These are phyloP conservation scores for Lampropteryx suffumata DNA, from an alignment of 2,888 invertebrate species.

Conservation along the genomic window DNA sequence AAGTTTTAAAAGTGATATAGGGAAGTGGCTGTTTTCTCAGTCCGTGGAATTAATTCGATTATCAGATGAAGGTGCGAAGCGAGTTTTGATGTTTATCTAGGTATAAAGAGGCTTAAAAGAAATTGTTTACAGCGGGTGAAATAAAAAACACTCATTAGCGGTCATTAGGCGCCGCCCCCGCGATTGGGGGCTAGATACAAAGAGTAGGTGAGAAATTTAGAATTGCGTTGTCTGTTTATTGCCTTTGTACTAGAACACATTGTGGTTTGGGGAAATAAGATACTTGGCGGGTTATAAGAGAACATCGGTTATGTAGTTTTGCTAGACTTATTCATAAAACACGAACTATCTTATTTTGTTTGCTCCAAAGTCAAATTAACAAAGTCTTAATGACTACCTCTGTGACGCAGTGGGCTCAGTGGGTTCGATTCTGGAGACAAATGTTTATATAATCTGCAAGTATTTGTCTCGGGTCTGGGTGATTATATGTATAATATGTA, in stretches of 20 bases:
- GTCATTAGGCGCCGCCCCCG: slow-evolving; percentile 78
- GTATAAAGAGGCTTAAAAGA: slow-evolving; percentile 80
- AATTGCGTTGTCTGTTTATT: slow-evolving; percentile 60
- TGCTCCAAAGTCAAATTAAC: too few relatives aligned
- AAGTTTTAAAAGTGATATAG: background rate
- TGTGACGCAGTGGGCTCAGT: too few relatives aligned
- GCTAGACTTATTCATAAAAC: too few relatives aligned
- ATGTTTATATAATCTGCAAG: too few relatives aligned
- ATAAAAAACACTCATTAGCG: slow-evolving; percentile 82
- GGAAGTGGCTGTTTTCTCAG: slow-evolving; percentile 3
- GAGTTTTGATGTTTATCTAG: slow-evolving; percentile 82
- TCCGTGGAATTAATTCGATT: slow-evolving; percentile 70
- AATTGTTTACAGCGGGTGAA: slow-evolving; percentile 80
- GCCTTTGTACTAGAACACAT: slow-evolving; percentile 28
- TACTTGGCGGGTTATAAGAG: background rate
- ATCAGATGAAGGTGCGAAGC: slow-evolving; percentile 82
- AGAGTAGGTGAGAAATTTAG: slow-evolving; percentile 65
- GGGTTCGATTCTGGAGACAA: too few relatives aligned
- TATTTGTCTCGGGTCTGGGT: too few relatives aligned
- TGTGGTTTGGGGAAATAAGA: slow-evolving; percentile 20
- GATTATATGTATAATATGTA: too few relatives aligned
- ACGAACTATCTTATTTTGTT: too few relatives aligned
- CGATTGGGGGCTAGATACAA: slow-evolving; percentile 72
- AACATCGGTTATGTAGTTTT: too few relatives aligned
- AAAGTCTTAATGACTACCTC: too few relatives aligned